Conservation (phyloP, 2,888 invertebrate species). For the Drosophila atroscutellata region DNA sequence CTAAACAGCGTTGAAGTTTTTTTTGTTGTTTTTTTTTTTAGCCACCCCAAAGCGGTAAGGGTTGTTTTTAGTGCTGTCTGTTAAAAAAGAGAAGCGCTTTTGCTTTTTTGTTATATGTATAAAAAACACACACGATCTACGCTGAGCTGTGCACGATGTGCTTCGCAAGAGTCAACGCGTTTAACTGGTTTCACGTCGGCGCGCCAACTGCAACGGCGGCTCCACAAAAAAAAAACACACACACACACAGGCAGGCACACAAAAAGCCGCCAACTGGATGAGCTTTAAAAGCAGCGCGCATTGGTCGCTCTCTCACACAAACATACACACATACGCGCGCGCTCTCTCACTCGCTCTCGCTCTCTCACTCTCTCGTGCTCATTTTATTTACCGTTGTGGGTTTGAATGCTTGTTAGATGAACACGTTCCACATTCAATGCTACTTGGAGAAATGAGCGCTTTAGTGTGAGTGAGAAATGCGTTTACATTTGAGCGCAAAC, state of each 20-base stretch:
- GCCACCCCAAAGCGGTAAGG: constrained; percentile 71
- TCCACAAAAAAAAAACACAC: constrained; percentile 14
- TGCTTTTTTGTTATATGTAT: constrained; percentile 36
- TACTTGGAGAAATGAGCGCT: constrained; percentile 53
- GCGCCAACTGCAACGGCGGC: constrained; percentile 70
- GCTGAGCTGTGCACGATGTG: constrained; percentile 55
- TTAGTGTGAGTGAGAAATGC: constrained; percentile 1
- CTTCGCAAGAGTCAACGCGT: constrained; percentile 62
- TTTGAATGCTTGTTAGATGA: constrained; percentile 70
- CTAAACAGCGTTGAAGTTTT: constrained; percentile 32
- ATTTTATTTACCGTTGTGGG: constrained; percentile 64
- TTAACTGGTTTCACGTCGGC: constrained; percentile 80
- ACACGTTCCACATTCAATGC: constrained; percentile 70
- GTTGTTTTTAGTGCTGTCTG: constrained; percentile 55
- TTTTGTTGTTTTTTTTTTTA: constrained; percentile 7
- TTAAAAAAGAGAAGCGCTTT: constrained; percentile 43
- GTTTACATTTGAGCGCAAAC: constrained; percentile 9
- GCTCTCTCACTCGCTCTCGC: constrained; percentile 19
- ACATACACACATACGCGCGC: background rate
- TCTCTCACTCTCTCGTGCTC: constrained; percentile 26
- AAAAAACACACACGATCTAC: constrained; percentile 50
- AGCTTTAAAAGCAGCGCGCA: constrained; percentile 34
- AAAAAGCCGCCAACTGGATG: constrained; percentile 42
- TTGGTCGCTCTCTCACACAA: constrained; percentile 26
- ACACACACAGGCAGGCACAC: background rate